Base-by-base conservation (phyloP, 2,888 invertebrate species). In the Calameuta filiformis region DNA sequence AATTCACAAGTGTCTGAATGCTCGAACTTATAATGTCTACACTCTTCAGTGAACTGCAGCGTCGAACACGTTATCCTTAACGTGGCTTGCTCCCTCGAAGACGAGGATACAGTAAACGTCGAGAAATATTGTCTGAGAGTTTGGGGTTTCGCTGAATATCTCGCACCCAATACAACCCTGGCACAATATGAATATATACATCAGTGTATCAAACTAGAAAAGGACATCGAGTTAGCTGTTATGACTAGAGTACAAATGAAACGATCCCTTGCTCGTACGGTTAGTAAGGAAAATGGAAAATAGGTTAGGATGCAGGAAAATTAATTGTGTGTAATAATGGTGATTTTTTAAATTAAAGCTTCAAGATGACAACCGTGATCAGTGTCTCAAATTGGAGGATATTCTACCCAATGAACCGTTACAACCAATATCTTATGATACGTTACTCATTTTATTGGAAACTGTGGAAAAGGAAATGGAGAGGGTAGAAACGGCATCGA, bases 151-250 rank as follows among this genome's bases (percentile, higher is more conserved):
- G 95, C 96, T 76, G 98, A 98, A 92, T 99, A 98, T 92, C 92
- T 99, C 68, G 95, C 96, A 0, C 95, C 96, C 23, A 96, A 97
- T 76, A 96, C 97, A 68, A 94, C 94, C 15, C 93, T 99, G 56
- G 95, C 96, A 81, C 97, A 98, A 90, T 97, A 98, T 91, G 97
- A 98, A 90, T 98, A 98, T 90, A 96, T 98, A 77, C 97, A 98
- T 87, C 96, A 96, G 87, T 98, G 98, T 90, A 96, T 98, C 79
- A 98, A 98, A 88, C 92, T 98, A 87, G 98, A 98, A 90, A 95
- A 96, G 89, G 98, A 98, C 91, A 96, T 98, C 3, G 96, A 96
- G 84, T 90, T 95, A 80, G 91, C 93, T 77, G 89, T 92, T 75
- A 87, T 92, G 78, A 92, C 92, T 75, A 93, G 93, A 56, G 94